Evolutionary conservation across 53 echinoderm and acorn worm genomes (phyloP).

Genomic region (Antedon mediterranea): DNA sequence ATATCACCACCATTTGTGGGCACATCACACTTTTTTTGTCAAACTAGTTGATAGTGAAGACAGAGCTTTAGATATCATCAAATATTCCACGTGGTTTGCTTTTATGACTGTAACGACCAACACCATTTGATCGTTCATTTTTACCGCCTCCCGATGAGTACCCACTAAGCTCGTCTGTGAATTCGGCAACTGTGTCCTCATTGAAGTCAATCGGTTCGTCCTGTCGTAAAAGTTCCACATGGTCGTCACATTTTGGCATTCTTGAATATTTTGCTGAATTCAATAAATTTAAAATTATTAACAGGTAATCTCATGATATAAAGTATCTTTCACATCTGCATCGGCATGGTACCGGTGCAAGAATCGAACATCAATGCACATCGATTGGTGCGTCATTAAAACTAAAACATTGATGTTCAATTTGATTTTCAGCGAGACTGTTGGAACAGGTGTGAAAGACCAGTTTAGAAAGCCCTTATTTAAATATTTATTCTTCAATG

Average conservation of each 20-base stretch:
- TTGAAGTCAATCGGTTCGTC: conserved; percentile 79
- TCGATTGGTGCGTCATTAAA: too few species aligned
- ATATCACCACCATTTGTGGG: too few species aligned
- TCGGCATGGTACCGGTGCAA: background rate
- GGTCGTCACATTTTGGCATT: conserved; percentile 44
- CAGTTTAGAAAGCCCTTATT: too few species aligned
- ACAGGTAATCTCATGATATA: too few species aligned
- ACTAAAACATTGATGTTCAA: too few species aligned
- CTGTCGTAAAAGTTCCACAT: conserved; percentile 69
- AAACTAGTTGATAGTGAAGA: too few species aligned
- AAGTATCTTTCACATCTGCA: background rate
- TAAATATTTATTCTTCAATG: too few species aligned
- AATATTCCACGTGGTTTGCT: conserved; percentile 61
- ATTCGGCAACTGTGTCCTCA: conserved; percentile 57
- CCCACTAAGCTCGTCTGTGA: conserved; percentile 36
- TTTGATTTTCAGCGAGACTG: too few species aligned
- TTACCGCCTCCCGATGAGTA: conserved; percentile 2
- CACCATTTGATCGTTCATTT: background rate
- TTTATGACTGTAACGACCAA: background rate
- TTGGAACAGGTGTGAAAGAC: too few species aligned
- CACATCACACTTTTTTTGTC: too few species aligned
- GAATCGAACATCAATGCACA: too few species aligned
- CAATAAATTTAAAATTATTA: conserved; percentile 5
- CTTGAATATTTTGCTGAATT: conserved; percentile 73
- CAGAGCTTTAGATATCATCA: conserved; percentile 89